These are phyloP conservation scores for Spea hammondii DNA, from an alignment of 2,797 vertebrate species.

Conservation along the genomic window DNA sequence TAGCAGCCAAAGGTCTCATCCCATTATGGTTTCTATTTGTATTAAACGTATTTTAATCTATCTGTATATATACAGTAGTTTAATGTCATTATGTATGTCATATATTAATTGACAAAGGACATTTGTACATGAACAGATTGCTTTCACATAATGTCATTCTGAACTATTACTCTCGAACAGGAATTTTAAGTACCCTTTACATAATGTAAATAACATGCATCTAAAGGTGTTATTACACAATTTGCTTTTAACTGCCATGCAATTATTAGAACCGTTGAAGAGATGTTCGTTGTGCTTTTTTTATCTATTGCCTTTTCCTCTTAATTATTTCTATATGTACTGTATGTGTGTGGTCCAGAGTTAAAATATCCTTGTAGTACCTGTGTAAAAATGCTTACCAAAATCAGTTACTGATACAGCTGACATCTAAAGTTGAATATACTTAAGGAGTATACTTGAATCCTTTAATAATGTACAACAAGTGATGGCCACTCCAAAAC, in stretches of 20 bases:
- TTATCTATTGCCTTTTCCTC: slow-evolving; percentile 28
- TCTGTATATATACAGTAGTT: slow-evolving; percentile 28
- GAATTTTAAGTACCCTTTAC: slow-evolving; percentile 34
- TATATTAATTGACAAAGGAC: slow-evolving; percentile 17
- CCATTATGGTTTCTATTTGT: slow-evolving; percentile 21
- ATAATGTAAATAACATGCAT: slow-evolving; percentile 33
- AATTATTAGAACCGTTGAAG: slow-evolving; percentile 24
- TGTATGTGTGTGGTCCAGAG: slow-evolving; percentile 21
- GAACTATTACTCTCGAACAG: slow-evolving; percentile 21
- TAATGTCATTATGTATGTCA: slow-evolving; percentile 30
- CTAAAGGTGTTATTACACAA: slow-evolving; percentile 24
- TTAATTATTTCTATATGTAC: slow-evolving; percentile 16
- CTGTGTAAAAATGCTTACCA: neutral
- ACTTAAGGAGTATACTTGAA: too few relatives aligned
- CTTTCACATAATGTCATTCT: slow-evolving; percentile 37
- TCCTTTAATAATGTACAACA: too few relatives aligned
- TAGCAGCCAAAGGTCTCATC: neutral
- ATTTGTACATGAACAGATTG: slow-evolving; percentile 31
- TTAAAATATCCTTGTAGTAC: neutral
- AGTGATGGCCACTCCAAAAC: too few relatives aligned
- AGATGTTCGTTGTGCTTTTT: slow-evolving; percentile 21
- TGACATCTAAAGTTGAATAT: too few relatives aligned
- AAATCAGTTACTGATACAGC: neutral
- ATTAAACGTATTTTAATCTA: neutral
- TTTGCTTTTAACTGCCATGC: slow-evolving; percentile 26